Conservation (phyloP, 2,113 vertebrate genomes). For the Scortum barcoo region DNA sequence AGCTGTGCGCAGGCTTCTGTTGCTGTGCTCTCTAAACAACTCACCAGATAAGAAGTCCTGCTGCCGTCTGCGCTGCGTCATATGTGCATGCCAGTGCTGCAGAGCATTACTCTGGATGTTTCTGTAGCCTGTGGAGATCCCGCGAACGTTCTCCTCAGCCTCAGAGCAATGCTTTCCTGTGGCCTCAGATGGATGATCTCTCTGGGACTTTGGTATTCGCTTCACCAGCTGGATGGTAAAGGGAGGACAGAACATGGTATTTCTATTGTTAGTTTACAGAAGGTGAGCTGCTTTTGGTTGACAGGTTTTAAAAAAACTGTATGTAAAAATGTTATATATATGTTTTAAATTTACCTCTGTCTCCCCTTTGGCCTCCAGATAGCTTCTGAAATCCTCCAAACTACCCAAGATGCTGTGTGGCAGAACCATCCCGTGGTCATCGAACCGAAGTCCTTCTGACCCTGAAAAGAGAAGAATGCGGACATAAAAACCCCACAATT, state of each 20-base stretch:
- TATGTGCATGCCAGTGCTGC: constrained; percentile 87
- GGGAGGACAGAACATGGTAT: neutral
- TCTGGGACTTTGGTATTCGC: constrained; percentile 64
- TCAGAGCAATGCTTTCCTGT: neutral
- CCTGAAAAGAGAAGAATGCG: constrained; percentile 67
- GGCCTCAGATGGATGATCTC: neutral
- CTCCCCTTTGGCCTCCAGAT: constrained; percentile 86
- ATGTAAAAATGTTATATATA: neutral
- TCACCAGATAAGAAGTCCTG: constrained; percentile 88
- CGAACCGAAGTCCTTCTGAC: constrained; percentile 68
- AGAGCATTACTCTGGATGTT: constrained; percentile 85
- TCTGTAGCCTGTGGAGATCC: constrained; percentile 40
- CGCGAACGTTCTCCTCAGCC: constrained; percentile 26
- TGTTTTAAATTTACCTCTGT: constrained; percentile 77
- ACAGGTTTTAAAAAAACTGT: neutral
- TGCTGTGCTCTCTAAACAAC: constrained; percentile 40
- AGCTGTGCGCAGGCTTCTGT: too few species aligned
- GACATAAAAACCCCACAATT: too few species aligned
- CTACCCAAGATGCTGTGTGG: constrained; percentile 92
- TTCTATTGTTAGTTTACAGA: neutral
- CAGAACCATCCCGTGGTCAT: constrained; percentile 83
- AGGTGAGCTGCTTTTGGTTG: neutral
- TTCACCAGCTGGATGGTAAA: constrained; percentile 80
- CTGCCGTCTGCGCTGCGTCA: constrained; percentile 85
- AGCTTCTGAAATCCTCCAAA: constrained; percentile 88